phyloP scores from a whole-genome alignment of 2,888 invertebrate genomes.

The Toxonevra muliebris region DNA sequence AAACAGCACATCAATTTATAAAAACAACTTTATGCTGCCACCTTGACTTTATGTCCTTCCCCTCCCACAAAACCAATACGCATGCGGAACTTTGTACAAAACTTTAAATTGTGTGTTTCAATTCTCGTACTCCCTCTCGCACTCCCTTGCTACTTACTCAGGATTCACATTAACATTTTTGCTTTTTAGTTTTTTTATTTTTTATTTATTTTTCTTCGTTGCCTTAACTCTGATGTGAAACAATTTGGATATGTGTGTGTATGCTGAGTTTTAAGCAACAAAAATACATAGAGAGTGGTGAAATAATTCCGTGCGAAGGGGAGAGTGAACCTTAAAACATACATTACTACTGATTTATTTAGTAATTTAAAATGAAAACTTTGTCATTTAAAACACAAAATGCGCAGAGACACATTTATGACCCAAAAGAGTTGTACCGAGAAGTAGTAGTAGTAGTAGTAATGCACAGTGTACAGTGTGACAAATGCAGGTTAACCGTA shows the following conservation, averaged over 20 bases:
- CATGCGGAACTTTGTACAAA: background rate
- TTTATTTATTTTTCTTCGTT: constrained; percentile 18
- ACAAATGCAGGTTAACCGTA: constrained; percentile 23
- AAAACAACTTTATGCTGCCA: constrained; percentile 46
- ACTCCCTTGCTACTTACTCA: background rate
- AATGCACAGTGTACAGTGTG: background rate
- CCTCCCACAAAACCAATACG: constrained; percentile 3
- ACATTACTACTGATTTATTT: constrained; percentile 52
- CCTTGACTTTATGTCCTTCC: background rate
- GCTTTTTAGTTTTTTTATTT: background rate
- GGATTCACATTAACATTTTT: constrained; percentile 15
- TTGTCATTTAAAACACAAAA: constrained; percentile 47
- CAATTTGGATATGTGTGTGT: no score
- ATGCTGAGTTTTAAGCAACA: no score
- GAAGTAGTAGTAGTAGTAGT: background rate
- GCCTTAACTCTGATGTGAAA: no score
- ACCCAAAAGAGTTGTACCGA: constrained; percentile 34
- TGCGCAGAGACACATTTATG: constrained; percentile 51
- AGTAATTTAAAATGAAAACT: constrained; percentile 50
- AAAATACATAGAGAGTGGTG: no score
- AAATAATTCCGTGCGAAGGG: no score
- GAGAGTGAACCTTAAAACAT: no score
- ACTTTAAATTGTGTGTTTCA: constrained; percentile 3
- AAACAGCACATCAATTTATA: constrained; percentile 60
- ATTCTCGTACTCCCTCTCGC: background rate